A percentile compares a stretch with the other conserved stretches of the same genome.
These are phyloP conservation scores for Ivindomyrus marchei DNA, from an alignment of 2,113 vertebrate species.

Conservation along the genomic window DNA sequence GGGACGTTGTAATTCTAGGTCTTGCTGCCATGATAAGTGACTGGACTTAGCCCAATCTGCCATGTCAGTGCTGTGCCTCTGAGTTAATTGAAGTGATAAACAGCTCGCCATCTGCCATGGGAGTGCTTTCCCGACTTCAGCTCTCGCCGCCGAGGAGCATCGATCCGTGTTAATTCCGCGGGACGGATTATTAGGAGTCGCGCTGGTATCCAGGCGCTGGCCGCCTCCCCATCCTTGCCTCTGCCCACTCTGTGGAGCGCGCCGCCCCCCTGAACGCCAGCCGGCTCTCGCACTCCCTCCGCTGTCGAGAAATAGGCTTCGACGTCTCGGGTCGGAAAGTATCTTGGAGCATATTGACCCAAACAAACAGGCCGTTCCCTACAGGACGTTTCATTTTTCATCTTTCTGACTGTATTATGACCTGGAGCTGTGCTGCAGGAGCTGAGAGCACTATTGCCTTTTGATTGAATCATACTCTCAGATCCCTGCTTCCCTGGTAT, in stretches of 20 bases:
- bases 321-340: constrained; percentile 20
- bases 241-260: background rate
- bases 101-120: constrained; percentile 43
- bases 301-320: constrained; percentile 27
- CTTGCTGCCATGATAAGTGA: constrained; percentile 18
- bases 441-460: background rate
- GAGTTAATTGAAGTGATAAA: constrained; percentile 51
- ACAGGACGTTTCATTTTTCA: constrained; percentile 30
- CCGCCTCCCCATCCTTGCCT: background rate
- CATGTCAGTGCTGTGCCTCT: constrained; percentile 31
- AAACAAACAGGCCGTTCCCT: constrained; percentile 18
- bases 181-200: constrained; percentile 38
- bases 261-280: background rate
- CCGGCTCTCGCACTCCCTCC: background rate
- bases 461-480: constrained; percentile 10
- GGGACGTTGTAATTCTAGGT: constrained; percentile 23
- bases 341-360: constrained; percentile 32
- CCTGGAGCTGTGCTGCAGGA: background rate
- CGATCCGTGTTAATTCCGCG: constrained; percentile 43
- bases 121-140: constrained; percentile 37
- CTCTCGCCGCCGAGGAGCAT: constrained; percentile 31
- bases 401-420: constrained; percentile 17
- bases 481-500: background rate
- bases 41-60: constrained; percentile 25
- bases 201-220: background rate